Conservation (phyloP, 2,888 invertebrate species). For the Plebejus anna region DNA sequence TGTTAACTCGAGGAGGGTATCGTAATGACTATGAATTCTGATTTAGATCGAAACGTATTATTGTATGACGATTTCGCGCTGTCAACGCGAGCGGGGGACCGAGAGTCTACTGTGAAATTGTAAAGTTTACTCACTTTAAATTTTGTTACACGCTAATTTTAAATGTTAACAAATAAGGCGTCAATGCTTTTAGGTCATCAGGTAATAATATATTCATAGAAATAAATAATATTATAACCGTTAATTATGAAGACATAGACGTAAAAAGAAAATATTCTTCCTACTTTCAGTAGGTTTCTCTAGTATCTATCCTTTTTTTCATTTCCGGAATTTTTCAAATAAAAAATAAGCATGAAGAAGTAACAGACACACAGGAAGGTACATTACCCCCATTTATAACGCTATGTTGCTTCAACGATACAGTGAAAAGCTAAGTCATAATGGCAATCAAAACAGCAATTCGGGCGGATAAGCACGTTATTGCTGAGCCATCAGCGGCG, state of each 20-base stretch:
- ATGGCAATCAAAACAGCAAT: constrained; percentile 1
- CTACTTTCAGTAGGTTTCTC: too few relatives aligned
- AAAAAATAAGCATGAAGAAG: too few relatives aligned
- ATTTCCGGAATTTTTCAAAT: too few relatives aligned
- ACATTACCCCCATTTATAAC: neutral
- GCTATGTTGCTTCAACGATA: neutral
- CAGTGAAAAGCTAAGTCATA: neutral
- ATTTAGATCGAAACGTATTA: constrained; percentile 65
- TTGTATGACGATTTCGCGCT: constrained; percentile 53
- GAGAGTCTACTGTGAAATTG: constrained; percentile 63
- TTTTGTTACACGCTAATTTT: constrained; percentile 36
- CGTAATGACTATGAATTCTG: constrained; percentile 59
- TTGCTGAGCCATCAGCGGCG: constrained; percentile 33
- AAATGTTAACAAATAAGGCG: neutral
- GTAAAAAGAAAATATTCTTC: too few relatives aligned
- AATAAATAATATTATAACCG: too few relatives aligned
- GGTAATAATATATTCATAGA: too few relatives aligned
- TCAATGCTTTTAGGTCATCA: neutral
- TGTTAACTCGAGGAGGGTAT: constrained; percentile 60
- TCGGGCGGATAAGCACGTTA: neutral
- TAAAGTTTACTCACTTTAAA: constrained; percentile 49
- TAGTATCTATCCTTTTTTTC: too few relatives aligned
- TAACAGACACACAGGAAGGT: too few relatives aligned
- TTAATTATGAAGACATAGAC: too few relatives aligned
- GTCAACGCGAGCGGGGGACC: constrained; percentile 44